Evolutionary conservation across 1,140 invertebrate species (phyloP), one percentile per base, ranked within the genome.

Genomic region (Drosophila subpulchrella): DNA sequence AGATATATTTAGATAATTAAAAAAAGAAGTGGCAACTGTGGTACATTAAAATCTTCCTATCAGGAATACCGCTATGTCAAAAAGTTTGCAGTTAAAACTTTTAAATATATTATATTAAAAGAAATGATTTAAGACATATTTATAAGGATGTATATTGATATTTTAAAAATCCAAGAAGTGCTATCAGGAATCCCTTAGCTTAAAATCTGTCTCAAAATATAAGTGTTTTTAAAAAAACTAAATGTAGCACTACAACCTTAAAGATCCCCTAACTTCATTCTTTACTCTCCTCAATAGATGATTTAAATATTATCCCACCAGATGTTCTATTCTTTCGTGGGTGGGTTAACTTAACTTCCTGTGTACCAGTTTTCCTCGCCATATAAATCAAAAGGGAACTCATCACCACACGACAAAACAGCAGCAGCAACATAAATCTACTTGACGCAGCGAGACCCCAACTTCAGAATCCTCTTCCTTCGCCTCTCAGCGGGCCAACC

Each of bases 361-460:
- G 66, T 51, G 81, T 48, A 12, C 17, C 24, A 48, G 51, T 58
- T 56, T 58, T 36, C 38, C 15, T 38, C 44, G 39, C 32, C 20
- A 65, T 59, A 86, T 73, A 86, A 83, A 86, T 83, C 71, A 88
- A 60, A 75, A 68, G 42, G 53, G 54, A 61, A 89, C 72, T 79
- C 81, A 85, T 84, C 81, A 73, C 53, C 78, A 73, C 70, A 66
- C 55, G 71, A 66, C 66, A 48, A 71, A 72, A 71, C 56, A 72
- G 62, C 61, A 59, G 58, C 59, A 65, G 50, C 53, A 65, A 63
- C 79, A 86, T 86, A 86, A 86, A 86, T 89, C 80, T 84, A 86
- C 80, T 83, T 79, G 65, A 79, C 78, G 70, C 83, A 63, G 75
- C 82, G 53, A 48, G 83, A 51, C 65, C 41, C 83, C 68, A 44